Percentiles rank a stretch among this genome's conserved stretches.
Evolutionary conservation across 2,797 vertebrate species (phyloP).

Genomic region (Paedocypris micromegethes): DNA sequence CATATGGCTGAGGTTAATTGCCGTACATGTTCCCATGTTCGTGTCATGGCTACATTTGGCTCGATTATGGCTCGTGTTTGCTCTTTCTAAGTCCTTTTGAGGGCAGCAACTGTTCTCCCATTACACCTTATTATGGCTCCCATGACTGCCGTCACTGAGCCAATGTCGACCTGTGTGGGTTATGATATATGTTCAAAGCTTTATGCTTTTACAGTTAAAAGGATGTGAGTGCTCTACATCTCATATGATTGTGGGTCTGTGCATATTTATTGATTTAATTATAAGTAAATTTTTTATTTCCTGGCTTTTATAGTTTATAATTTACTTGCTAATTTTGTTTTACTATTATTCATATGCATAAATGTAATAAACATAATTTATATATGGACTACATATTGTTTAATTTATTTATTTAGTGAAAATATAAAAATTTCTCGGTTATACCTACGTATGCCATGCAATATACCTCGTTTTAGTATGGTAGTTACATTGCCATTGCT

Average conservation of each 20-base stretch:
- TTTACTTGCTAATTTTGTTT: no score
- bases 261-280: no score
- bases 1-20: constrained; percentile 61
- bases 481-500: no score
- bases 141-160: constrained; percentile 64
- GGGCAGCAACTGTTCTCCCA: constrained; percentile 63
- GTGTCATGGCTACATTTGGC: constrained; percentile 72
- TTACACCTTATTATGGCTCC: constrained; percentile 71
- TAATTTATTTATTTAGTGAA: no score
- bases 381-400: constrained; percentile 15
- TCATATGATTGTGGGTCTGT: no score
- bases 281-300: no score
- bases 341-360: no score
- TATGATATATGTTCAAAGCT: constrained; percentile 59
- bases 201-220: constrained; percentile 39
- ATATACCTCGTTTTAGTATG: no score
- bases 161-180: constrained; percentile 54
- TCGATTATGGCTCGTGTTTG: constrained; percentile 58
- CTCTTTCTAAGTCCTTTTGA: constrained; percentile 59
- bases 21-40: constrained; percentile 64
- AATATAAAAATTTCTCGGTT: no score
- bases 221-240: not conserved
- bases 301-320: no score
- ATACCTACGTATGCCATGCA: no score
- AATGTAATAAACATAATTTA: no score